Base-by-base conservation (phyloP, 2,113 vertebrate genomes). In the Oryzias melastigma region DNA sequence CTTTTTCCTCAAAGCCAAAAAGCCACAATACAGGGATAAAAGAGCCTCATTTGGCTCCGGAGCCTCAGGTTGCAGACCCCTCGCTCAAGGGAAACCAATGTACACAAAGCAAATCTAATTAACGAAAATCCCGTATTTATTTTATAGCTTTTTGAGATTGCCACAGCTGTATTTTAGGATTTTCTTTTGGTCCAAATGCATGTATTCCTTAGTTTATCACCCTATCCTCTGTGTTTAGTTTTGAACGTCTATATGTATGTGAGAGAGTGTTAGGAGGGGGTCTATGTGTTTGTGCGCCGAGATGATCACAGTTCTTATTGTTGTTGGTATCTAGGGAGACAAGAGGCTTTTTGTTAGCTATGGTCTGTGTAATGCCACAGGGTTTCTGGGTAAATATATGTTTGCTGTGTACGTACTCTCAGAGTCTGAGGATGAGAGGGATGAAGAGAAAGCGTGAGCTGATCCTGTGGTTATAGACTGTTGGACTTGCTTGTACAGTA, bases 391-490 rank as follows among this genome's bases (percentile, higher is more conserved):
- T 63, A 35, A 57, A 54, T 43, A 52, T 68, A 51, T 53, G 35
- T 53, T 54, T 72, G 62, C 58, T 65, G 55, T 77, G 61, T 57
- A 70, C 53, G 58, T 72, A 58, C 53, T 49, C 22, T 45, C 41
- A 50, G 62, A 20, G 43, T 41, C 62, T 43, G 52, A 46, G 61
- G 6, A 54, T 52, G 75, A 43, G 51, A 44, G 61, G 72, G 65
- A 84, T 78, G 58, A 80, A 78, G 63, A 73, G 81, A 76, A 68
- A 81, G 73, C 74, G 68, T 62, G 24, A 69, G 81, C 61, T 84
- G 84, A 87, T 85, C 85, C 72, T 68, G 63, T 77, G 81, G 75
- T 86, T 88, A 84, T 84, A 86, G 81, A 86, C 78, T 85, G 77
- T 82, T 81, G 78, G 78, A 83, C 73, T 68, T 80, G 77, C 73